These are phyloP conservation scores for Antidorcas marsupialis DNA, from an alignment of 2,113 vertebrate species.

Conservation along the genomic window DNA sequence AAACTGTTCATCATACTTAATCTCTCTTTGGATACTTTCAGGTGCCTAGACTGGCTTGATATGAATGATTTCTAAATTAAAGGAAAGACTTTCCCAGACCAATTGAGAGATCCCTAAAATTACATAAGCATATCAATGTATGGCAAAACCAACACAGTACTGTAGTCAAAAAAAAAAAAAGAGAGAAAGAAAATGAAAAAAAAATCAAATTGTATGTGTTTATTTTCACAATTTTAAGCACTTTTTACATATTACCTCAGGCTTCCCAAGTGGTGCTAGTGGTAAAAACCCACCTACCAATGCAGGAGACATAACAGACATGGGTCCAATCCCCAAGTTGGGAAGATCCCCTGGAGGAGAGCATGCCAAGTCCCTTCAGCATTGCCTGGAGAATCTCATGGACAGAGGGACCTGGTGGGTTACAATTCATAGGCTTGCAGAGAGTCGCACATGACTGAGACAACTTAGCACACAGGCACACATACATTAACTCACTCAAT, in stretches of 20 bases:
- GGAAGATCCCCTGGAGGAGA: neutral
- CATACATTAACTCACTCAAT: neutral
- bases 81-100: neutral
- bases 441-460: neutral
- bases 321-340: fast-evolving
- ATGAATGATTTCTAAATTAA: neutral
- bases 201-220: neutral
- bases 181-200: neutral
- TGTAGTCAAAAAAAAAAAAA: too few species aligned
- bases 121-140: neutral
- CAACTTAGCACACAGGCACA: neutral
- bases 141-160: too few species aligned
- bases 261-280: neutral
- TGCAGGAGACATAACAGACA: neutral
- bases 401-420: neutral
- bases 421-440: neutral
- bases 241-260: neutral
- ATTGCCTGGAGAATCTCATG: neutral
- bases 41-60: neutral
- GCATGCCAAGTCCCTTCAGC: neutral
- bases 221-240: neutral
- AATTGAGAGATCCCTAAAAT: neutral
- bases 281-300: neutral
- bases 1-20: neutral
- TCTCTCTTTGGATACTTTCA: neutral